Conservation (phyloP, 2,888 invertebrate genomes). For the Plagodis dolabraria region DNA sequence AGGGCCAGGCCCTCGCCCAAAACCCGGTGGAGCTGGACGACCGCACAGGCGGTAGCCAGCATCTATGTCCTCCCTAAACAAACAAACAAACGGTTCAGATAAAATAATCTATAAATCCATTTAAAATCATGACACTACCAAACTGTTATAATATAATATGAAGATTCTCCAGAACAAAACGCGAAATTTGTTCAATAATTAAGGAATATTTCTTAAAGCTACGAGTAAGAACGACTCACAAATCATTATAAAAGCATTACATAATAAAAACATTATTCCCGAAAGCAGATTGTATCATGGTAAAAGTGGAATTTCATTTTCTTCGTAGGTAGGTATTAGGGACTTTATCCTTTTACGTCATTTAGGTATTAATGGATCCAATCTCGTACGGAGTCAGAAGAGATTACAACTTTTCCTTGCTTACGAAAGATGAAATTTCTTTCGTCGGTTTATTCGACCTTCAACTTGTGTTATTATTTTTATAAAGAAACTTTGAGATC, state of each 20-base stretch:
- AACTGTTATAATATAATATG: no score
- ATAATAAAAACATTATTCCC: not conserved
- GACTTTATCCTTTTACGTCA: slow-evolving; percentile 43
- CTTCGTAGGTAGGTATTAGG: slow-evolving; percentile 30
- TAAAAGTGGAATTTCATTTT: slow-evolving; percentile 15
- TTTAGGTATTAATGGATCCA: slow-evolving; percentile 44
- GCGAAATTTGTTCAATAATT: no score
- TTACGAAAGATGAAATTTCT: slow-evolving; percentile 40
- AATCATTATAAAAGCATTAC: not conserved
- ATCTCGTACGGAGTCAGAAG: slow-evolving; percentile 39
- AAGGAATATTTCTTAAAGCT: no score
- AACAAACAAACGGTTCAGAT: no score
- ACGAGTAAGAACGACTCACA: not conserved
- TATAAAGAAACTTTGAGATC: slow-evolving; percentile 33
- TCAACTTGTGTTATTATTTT: slow-evolving; percentile 31
- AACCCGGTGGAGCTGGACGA: no score
- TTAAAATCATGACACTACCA: no score
- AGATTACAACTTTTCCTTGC: slow-evolving; percentile 45
- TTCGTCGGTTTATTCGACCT: slow-evolving; percentile 26
- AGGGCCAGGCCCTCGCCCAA: no score
- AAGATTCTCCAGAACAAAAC: no score
- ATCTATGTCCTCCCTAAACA: no score
- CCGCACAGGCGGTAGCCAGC: no score
- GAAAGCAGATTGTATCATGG: slow-evolving; percentile 11
- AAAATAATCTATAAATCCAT: no score